Evolutionary conservation across 2,888 invertebrate species (phyloP), one percentile per base, ranked within the genome.

Genomic region (Ferdinandea cuprea): DNA sequence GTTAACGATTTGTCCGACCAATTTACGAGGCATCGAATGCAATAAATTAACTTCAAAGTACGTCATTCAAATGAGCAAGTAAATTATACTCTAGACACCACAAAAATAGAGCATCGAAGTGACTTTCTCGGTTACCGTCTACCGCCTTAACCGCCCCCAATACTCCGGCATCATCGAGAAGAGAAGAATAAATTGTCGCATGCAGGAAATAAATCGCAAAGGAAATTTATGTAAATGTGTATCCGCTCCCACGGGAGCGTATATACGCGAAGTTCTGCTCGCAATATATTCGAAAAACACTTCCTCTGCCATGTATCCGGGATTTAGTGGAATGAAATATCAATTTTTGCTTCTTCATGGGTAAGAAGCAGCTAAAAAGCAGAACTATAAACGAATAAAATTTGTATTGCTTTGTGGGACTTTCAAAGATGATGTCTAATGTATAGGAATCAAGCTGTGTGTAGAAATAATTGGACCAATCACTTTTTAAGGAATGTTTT

Each of bases 21-120:
- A 87, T 87, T 88, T 88, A 87, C 87, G 88, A 87, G 78, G 71
- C 85, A 81, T 86, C 72, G 85, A 77, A 84, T 71, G 88, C 84
- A 87, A 87, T 87, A 87, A 87, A 87, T 88, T 87, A 87, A 86
- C 86, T 85, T 63, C 69, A 69, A 69, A 77, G 77, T 61, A 77
- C 59, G 63, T 69, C 77, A 77, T 68, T 77, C 69, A 77, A 77
- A 69, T 77, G 68, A 69, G 63, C 46, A 54, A 77, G 69, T 77
- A 77, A 77, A 77, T 77, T 77, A 69, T 63, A 63, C 77, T 69
- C 77, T 30, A 37, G 61, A 40, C 40, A 69, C 61, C 77, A 46
- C 69, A 68, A 46, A 61, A 54, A 77, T 69, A 63, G 54, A 77
- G 69, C 66, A 59, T 44, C 52, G 58, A 25, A 66, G 66, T 35